phyloP scores from a whole-genome alignment of 2,113 vertebrate species.

The Fregata magnificens region DNA sequence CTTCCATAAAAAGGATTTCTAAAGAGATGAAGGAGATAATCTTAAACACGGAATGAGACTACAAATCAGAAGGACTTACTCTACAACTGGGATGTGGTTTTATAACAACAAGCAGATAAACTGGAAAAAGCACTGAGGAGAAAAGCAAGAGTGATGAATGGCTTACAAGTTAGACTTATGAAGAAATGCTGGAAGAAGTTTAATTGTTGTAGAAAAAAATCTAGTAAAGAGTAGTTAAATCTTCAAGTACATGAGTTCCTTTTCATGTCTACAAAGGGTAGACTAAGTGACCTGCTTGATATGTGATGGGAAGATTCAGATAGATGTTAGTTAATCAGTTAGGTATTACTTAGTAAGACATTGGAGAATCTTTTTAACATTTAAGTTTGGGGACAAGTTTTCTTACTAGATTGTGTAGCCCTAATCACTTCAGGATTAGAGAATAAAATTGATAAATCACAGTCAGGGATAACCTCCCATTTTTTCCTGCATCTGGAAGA shows the following conservation, averaged over 20 bases:
- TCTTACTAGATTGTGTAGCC: neutral
- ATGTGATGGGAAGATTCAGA: neutral
- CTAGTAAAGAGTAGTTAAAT: neutral
- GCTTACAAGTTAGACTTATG: neutral
- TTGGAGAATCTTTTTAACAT: neutral
- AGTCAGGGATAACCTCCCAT: neutral
- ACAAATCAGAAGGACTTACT: neutral
- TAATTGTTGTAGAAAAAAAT: neutral
- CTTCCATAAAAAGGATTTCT: neutral
- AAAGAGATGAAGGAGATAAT: neutral
- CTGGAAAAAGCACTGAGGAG: neutral
- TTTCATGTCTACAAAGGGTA: neutral
- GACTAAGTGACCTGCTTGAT: neutral
- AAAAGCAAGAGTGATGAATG: neutral
- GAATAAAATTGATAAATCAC: neutral
- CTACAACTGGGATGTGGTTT: neutral
- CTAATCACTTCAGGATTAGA: neutral
- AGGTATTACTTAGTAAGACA: neutral
- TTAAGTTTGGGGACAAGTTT: neutral
- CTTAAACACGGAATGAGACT: neutral
- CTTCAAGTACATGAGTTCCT: neutral
- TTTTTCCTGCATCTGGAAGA: neutral
- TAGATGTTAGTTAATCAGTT: neutral
- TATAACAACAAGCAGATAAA: neutral
- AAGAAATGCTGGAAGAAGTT: neutral